Conservation (phyloP, 2,797 vertebrate genomes). For the Echiichthys vipera region DNA sequence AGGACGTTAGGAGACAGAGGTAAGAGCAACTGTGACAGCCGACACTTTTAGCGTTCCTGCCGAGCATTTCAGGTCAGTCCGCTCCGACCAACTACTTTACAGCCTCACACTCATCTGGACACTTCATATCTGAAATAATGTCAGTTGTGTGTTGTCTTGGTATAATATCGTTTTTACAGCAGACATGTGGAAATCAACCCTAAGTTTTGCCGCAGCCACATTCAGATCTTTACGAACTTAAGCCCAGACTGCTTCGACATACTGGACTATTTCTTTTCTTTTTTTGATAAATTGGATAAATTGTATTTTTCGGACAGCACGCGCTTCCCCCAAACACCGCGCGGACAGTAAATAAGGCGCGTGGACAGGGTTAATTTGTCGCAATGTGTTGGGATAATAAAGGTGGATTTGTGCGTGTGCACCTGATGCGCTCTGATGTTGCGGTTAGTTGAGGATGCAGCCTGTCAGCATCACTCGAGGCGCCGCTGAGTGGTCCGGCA, state of each 20-base stretch:
- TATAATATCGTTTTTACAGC: not conserved
- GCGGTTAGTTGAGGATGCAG: slow-evolving; percentile 69
- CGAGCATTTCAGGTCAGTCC: not conserved
- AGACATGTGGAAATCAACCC: slow-evolving; percentile 26
- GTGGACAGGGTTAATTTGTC: slow-evolving; percentile 35
- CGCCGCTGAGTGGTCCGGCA: slow-evolving; percentile 37
- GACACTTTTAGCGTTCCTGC: not conserved
- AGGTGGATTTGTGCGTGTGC: slow-evolving; percentile 59
- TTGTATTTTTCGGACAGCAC: slow-evolving; percentile 23
- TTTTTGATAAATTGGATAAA: too few species aligned
- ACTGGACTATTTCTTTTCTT: slow-evolving; percentile 44
- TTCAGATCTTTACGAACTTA: slow-evolving; percentile 42
- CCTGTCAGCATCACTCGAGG: slow-evolving; percentile 59
- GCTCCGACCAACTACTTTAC: slow-evolving; percentile 64
- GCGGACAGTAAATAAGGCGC: slow-evolving; percentile 29
- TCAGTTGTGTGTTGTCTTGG: slow-evolving; percentile 2
- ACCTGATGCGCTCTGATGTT: slow-evolving; percentile 79
- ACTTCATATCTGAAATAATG: not conserved
- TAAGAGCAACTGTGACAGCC: slow-evolving; percentile 69
- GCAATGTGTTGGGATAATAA: slow-evolving; percentile 45
- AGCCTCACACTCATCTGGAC: slow-evolving; percentile 20
- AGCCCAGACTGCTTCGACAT: not conserved
- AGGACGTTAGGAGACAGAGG: slow-evolving; percentile 78
- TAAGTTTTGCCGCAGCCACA: slow-evolving; percentile 53
- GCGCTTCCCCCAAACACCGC: not conserved